phyloP scores from a whole-genome alignment of 2,888 invertebrate genomes.

The Nephrotoma appendiculata region DNA sequence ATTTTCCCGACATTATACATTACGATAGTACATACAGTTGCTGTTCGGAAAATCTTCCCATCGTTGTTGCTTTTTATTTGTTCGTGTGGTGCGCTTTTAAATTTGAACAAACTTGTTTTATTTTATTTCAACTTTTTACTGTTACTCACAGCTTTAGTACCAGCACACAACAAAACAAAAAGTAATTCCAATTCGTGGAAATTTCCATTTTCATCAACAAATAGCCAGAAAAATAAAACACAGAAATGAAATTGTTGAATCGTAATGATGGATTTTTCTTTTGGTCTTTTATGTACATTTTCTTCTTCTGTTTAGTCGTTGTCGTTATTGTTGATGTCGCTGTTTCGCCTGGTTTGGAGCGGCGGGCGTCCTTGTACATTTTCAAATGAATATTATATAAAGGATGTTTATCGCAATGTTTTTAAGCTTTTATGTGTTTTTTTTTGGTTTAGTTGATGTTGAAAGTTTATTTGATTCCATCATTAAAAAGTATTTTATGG shows the following conservation, averaged over 20 bases:
- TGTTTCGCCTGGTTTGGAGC: too few relatives aligned
- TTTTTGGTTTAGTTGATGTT: background rate
- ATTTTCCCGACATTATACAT: background rate
- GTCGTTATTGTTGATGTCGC: background rate
- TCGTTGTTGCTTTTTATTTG: background rate
- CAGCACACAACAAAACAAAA: too few relatives aligned
- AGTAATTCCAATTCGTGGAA: background rate
- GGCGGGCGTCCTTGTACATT: background rate
- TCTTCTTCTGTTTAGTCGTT: background rate
- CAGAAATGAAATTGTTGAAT: background rate
- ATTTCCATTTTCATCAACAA: background rate
- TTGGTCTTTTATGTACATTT: background rate
- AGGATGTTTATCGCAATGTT: background rate
- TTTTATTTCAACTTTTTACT: too few relatives aligned
- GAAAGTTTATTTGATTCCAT: background rate
- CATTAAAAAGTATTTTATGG: background rate
- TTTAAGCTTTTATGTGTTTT: background rate
- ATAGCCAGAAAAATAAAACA: background rate
- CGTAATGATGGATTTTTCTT: background rate
- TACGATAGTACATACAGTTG: background rate
- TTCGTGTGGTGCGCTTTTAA: background rate
- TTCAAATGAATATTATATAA: background rate
- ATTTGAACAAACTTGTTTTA: background rate
- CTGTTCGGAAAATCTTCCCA: background rate
- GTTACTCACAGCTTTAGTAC: too few relatives aligned